Evolutionary conservation across 2,888 invertebrate genomes (phyloP), one percentile per base, ranked within the genome.

Genomic region (Athripsodes cinereus): DNA sequence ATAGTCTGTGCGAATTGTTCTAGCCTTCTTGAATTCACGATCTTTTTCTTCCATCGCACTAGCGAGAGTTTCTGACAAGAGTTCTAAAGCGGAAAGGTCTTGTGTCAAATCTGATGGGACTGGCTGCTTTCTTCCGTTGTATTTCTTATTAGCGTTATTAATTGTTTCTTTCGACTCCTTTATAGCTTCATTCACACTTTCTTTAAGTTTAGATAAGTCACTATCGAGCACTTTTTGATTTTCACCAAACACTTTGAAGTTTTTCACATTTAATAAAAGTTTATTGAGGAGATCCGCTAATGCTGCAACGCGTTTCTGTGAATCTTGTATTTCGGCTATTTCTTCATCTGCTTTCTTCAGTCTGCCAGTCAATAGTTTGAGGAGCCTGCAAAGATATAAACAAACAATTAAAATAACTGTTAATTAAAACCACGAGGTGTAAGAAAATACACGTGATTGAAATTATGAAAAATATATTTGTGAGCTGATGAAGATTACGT

Each of bases 21-120:
- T 84, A 21, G 93, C 94, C 64, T 92, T 86, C 72, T 92, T 91
- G 75, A 90, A 88, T 72, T 92, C 92, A 70, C 90, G 83, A 69
- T 88, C 87, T 72, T 92, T 92, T 69, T 91, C 90, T 69, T 92
- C 93, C 89, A 94, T 90, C 52, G 84, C 84, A 67, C 86, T 86
- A 54, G 84, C 81, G 57, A 91, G 80, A 62, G 87, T 84, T 73
- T 95, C 94, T 52, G 88, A 83, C 56, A 89, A 79, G 65, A 94
- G 75, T 74, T 94, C 94, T 68, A 94, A 79, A 63, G 87, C 83
- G 52, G 90, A 91, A 65, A 93, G 77, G 75, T 90, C 85, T 74
- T 90, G 88, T 62, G 83, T 82, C 64, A 91, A 81, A 80, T 92
- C 92, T 64, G 86, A 86, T 60, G 92, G 88, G 63, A 83, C 71